Conservation (phyloP, 2,888 invertebrate species). For the Amaurobius ferox region DNA sequence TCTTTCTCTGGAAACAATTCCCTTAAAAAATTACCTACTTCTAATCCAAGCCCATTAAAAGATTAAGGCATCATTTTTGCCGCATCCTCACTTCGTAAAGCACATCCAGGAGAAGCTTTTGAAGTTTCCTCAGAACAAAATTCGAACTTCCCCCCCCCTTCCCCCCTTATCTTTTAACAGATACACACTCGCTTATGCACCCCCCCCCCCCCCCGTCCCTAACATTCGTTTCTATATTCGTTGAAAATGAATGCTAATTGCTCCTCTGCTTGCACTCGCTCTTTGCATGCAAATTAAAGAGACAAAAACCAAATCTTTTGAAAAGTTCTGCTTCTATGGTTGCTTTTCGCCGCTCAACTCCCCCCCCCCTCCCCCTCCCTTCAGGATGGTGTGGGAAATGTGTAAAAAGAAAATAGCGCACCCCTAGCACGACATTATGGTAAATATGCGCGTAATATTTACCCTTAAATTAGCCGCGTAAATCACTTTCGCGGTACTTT, state of each 20-base stretch:
- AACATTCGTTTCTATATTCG: slow-evolving; percentile 10
- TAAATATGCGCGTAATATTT: slow-evolving; percentile 66
- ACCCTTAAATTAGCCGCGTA: slow-evolving; percentile 63
- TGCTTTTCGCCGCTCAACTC: background rate
- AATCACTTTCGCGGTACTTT: slow-evolving; percentile 32
- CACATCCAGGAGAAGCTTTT: background rate
- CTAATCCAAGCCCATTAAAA: slow-evolving; percentile 7
- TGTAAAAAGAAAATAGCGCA: background rate
- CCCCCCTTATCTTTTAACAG: slow-evolving; percentile 3
- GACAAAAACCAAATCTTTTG: slow-evolving; percentile 56
- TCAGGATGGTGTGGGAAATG: background rate
- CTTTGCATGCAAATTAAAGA: slow-evolving; percentile 30
- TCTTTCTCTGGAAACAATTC: too few relatives aligned
- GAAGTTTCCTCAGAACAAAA: background rate
- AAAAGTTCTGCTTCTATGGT: background rate
- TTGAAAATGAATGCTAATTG: slow-evolving; percentile 44
- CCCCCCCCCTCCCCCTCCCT: background rate
- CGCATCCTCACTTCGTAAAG: background rate
- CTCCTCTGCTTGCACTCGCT: slow-evolving; percentile 9
- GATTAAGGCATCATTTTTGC: slow-evolving; percentile 11
- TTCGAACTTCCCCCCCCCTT: background rate
- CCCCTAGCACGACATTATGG: slow-evolving; percentile 38
- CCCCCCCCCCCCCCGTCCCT: background rate
- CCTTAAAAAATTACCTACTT: background rate
- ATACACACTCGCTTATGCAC: background rate